A percentile compares a stretch with the other conserved stretches of the same genome.
These are phyloP conservation scores for Salmo trutta DNA, from an alignment of 2,797 vertebrate species.

Conservation along the genomic window DNA sequence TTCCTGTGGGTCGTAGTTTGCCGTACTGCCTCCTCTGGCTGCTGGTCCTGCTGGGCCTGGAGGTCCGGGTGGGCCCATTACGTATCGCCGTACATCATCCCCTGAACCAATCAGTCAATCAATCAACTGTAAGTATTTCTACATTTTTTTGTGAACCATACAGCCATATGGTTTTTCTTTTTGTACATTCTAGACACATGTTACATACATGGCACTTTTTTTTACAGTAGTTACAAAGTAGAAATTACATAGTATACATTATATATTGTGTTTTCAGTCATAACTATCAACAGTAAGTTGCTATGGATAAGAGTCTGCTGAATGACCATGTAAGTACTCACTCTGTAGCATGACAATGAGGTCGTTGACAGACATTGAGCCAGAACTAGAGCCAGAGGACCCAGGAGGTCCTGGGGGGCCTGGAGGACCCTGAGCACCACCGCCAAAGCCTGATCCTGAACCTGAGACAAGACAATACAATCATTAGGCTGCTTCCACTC, in stretches of 20 bases:
- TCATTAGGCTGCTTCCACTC: constrained; percentile 10
- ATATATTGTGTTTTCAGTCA: neutral
- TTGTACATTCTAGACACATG: no score
- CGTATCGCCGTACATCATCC: constrained; percentile 86
- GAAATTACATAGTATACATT: no score
- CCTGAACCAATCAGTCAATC: constrained; percentile 52
- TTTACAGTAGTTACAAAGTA: no score
- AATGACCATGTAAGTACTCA: constrained; percentile 68
- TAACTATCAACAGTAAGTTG: neutral
- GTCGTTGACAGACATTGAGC: constrained; percentile 74
- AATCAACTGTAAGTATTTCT: neutral
- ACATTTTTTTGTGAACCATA: no score
- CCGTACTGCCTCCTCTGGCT: constrained; percentile 56
- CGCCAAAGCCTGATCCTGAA: constrained; percentile 58
- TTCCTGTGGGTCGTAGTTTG: constrained; percentile 78
- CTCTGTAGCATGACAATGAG: constrained; percentile 85
- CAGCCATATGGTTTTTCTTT: no score
- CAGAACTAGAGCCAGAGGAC: constrained; percentile 47
- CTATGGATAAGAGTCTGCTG: neutral
- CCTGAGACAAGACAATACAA: constrained; percentile 52
- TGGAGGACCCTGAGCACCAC: constrained; percentile 66
- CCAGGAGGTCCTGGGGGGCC: constrained; percentile 81
- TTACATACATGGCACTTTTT: no score
- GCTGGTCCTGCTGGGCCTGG: constrained; percentile 65
- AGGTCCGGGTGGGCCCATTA: constrained; percentile 71